phyloP scores from a whole-genome alignment of 37 sponge, comb jelly and placozoan genomes.

The Beroe ovata region DNA sequence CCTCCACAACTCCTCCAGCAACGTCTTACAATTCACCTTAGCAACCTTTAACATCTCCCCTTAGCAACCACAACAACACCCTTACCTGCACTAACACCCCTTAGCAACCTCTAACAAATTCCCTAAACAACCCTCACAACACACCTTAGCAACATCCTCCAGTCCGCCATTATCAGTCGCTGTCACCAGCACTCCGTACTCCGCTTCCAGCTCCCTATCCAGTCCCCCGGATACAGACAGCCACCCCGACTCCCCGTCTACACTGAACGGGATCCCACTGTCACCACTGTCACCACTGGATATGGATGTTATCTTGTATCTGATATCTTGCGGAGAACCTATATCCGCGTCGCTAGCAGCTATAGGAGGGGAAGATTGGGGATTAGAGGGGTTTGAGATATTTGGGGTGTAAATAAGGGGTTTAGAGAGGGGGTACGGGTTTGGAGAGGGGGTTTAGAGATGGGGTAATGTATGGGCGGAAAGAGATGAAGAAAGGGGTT shows the following conservation, averaged over 20 bases:
- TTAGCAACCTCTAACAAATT: no score
- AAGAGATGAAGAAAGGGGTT: no score
- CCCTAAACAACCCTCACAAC: background rate
- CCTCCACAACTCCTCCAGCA: no score
- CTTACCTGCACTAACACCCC: background rate
- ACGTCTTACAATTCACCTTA: no score
- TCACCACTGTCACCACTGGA: no score
- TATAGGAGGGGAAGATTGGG: background rate
- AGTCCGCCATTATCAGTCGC: constrained; percentile 9
- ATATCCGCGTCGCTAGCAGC: constrained; percentile 4
- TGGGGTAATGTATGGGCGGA: no score
- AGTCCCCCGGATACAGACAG: background rate
- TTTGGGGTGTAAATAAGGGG: no score
- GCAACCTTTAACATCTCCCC: no score
- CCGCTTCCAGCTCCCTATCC: background rate
- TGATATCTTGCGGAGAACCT: background rate
- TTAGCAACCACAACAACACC: background rate
- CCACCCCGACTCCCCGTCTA: constrained; percentile 7
- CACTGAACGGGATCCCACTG: constrained; percentile 45
- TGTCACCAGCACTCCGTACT: background rate
- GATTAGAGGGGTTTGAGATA: no score
- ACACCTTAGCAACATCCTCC: background rate
- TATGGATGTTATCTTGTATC: constrained; percentile 32
- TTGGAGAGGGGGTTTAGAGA: no score
- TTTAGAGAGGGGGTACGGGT: no score